Conservation (phyloP, 2,888 invertebrate genomes). For the Dryocosmus kuriphilus region DNA sequence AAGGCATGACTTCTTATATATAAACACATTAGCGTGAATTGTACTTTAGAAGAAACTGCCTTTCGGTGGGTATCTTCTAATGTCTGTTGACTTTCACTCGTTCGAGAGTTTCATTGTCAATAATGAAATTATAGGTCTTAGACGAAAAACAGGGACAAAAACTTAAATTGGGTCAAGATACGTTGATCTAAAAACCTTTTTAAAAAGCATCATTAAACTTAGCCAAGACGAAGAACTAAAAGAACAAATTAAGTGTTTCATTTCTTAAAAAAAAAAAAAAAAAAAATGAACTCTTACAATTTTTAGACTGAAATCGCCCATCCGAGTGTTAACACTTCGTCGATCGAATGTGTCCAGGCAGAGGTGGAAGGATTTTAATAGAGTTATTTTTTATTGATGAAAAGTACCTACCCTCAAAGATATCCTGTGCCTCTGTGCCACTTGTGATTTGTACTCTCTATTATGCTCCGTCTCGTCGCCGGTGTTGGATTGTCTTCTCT, state of each 20-base stretch:
- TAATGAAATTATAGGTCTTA: background rate
- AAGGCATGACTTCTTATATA: constrained; percentile 10
- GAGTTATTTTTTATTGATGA: background rate
- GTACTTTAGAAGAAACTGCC: constrained; percentile 21
- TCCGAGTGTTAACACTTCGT: too few species aligned
- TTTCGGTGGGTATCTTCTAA: constrained; percentile 24
- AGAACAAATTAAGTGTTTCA: background rate
- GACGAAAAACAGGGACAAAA: background rate
- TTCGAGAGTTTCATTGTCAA: background rate
- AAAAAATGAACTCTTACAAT: background rate
- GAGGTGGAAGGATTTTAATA: background rate
- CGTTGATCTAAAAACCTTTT: background rate
- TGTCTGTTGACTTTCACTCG: constrained; percentile 24
- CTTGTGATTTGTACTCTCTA: constrained; percentile 68
- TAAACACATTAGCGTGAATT: constrained; percentile 17
- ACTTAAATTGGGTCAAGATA: background rate
- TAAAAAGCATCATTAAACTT: background rate
- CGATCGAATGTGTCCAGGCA: too few species aligned
- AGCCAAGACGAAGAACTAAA: too few species aligned
- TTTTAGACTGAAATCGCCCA: too few species aligned
- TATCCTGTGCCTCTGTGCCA: constrained; percentile 72
- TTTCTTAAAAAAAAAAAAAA: too few species aligned
- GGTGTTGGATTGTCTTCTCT: constrained; percentile 71
- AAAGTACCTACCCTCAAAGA: constrained; percentile 69
- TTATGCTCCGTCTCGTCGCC: constrained; percentile 67